Evolutionary conservation across 2,113 vertebrate species (phyloP).

Genomic region (Dromaius novaehollandiae): DNA sequence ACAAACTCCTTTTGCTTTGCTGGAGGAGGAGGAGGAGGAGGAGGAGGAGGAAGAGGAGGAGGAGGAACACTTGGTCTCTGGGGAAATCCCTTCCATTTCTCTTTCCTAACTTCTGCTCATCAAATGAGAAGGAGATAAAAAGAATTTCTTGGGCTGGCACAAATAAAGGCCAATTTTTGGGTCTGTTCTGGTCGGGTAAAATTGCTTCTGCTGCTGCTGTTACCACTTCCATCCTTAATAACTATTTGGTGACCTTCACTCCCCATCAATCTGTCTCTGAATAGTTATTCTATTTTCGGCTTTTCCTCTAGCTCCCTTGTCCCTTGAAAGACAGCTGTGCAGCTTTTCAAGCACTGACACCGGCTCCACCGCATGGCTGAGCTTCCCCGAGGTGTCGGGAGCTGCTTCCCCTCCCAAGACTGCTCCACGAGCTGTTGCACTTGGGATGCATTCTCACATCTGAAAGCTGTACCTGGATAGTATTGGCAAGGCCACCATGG

Average conservation of each 20-base stretch:
- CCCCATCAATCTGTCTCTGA: conserved; percentile 21
- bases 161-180: conserved; percentile 33
- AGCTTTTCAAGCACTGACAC: conserved; percentile 31
- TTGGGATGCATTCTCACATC: neutral
- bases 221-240: conserved; percentile 47
- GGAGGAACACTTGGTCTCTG: neutral
- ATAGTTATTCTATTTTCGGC: conserved; percentile 54
- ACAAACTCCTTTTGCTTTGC: neutral
- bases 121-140: conserved; percentile 19
- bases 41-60: neutral
- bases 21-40: neutral
- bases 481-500: neutral
- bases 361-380: neutral
- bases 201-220: conserved; percentile 28
- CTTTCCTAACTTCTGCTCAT: conserved; percentile 12
- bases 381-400: neutral
- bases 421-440: rapidly evolving
- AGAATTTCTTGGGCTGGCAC: conserved; percentile 12
- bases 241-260: conserved; percentile 41
- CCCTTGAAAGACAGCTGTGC: conserved; percentile 27
- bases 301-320: conserved; percentile 1
- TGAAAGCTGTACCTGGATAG: neutral
- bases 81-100: conserved; percentile 31
- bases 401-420: neutral
- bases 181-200: conserved; percentile 35